phyloP scores from a whole-genome alignment of 1,140 invertebrate genomes.

The Watersipora subatra region DNA sequence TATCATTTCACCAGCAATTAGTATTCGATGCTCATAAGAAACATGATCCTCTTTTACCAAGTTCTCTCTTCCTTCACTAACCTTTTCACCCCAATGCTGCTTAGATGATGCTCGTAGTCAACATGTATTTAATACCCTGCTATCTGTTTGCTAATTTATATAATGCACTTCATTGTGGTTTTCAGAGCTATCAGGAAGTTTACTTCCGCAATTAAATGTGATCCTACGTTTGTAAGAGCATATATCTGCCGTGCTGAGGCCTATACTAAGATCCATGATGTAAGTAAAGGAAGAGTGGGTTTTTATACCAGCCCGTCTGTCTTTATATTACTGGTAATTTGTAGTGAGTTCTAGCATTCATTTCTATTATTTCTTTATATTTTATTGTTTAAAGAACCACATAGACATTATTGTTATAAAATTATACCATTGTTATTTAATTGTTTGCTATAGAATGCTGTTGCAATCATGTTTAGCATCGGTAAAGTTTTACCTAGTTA shows the following conservation, averaged over 20 bases:
- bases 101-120: too few species aligned
- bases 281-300: slow-evolving; percentile 7
- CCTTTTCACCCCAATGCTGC: too few species aligned
- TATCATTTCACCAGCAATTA: too few species aligned
- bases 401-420: not conserved
- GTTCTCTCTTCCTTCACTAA: too few species aligned
- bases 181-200: slow-evolving; percentile 37
- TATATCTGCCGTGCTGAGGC: slow-evolving; percentile 36
- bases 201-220: slow-evolving; percentile 32
- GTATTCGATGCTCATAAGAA: too few species aligned
- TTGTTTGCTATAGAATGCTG: not conserved
- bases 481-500: not conserved
- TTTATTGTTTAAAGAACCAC: not conserved
- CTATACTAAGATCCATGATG: slow-evolving; percentile 33
- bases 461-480: not conserved
- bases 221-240: slow-evolving; percentile 36
- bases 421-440: not conserved
- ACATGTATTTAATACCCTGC: too few species aligned
- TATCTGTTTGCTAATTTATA: too few species aligned
- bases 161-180: too few species aligned
- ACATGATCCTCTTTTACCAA: too few species aligned
- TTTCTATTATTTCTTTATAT: not conserved
- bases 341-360: not conserved
- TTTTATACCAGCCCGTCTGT: too few species aligned
- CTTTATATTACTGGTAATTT: too few species aligned